Evolutionary conservation across 2,113 vertebrate species (phyloP), one percentile per base, ranked within the genome.

Genomic region (Mus pahari): DNA sequence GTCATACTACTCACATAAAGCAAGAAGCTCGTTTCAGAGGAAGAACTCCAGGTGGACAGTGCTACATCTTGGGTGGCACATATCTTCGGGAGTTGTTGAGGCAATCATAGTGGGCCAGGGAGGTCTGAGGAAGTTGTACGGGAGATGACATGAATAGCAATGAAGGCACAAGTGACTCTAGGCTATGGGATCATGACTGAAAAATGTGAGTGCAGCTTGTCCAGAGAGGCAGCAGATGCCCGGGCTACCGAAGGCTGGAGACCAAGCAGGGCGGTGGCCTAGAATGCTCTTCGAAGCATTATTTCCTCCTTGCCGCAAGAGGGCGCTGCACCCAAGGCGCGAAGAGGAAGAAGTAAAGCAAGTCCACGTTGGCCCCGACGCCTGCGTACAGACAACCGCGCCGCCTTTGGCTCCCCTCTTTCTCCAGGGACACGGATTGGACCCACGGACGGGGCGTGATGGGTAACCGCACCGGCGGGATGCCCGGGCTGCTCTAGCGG

Each of bases 391-490:
- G 42, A 45, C 33, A 2, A 0, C 31, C 0, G 79, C 31, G 0
- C 79, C 55, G 13, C 26, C n/a, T 94, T 89, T 82, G 42, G 74
- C n/a, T 94, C 87, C 48, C 0, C 4, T 39, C 13, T 68, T 70
- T 42, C 50, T 39, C 1, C 36, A 0, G 66, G 17, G 88, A 26
- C 81, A 16, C 33, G 12, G 8, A 53, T 36, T 91, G 90, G 91
- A 89, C 79, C 42, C 62, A 16, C 28, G 24, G 89, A 93, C 48
- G 5, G 94, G 88, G 74, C 94, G 74, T 90, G 75, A 98, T 98
- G 98, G 98, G 98, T 98, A 98, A 98, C 50, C 31, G 83, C 82
- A 53, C 55, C 13, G 2, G 50, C 45, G 28, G 87, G 81, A 1
- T 42, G 42, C 77, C 84, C 7, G 24, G 73, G 62, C 36, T 26